Evolutionary conservation across 2,888 invertebrate genomes (phyloP).

Genomic region (Cerceris rybyensis): DNA sequence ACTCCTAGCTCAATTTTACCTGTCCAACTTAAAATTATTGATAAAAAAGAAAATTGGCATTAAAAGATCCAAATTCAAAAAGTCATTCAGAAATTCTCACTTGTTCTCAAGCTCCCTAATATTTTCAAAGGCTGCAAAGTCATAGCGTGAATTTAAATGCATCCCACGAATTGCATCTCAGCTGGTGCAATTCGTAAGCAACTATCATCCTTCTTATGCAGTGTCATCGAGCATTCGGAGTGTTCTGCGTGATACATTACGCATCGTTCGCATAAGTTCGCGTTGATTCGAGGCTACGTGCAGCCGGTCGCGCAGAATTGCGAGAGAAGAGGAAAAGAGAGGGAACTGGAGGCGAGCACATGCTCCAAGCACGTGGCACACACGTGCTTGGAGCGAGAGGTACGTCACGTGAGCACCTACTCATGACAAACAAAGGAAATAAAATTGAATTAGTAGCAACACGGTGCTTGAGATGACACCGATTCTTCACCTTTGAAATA

Average conservation of each 20-base stretch:
- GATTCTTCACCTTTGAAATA: neutral
- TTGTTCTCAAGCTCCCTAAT: too few relatives aligned
- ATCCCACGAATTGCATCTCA: too few relatives aligned
- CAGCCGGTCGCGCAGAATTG: conserved; percentile 21
- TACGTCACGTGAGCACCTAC: conserved; percentile 54
- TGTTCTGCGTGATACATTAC: conserved; percentile 34
- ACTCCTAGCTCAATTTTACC: too few relatives aligned
- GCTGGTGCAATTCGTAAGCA: too few relatives aligned
- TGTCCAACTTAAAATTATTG: too few relatives aligned
- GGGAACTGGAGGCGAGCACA: conserved; percentile 50
- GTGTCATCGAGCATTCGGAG: conserved; percentile 7
- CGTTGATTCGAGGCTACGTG: conserved; percentile 20
- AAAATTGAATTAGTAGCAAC: conserved; percentile 61
- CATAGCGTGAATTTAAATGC: too few relatives aligned
- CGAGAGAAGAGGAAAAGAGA: too few relatives aligned
- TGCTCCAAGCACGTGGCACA: conserved; percentile 67
- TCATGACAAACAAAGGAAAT: conserved; percentile 62
- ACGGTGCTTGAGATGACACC: neutral
- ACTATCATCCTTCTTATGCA: neutral
- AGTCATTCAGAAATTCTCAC: too few relatives aligned
- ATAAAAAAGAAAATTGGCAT: too few relatives aligned
- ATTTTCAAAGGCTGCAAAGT: too few relatives aligned
- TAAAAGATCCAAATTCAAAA: too few relatives aligned
- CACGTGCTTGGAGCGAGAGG: conserved; percentile 69
- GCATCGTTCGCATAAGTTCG: conserved; percentile 21